Evolutionary conservation across 2,113 vertebrate genomes (phyloP).

Genomic region (Philantomba maxwellii): DNA sequence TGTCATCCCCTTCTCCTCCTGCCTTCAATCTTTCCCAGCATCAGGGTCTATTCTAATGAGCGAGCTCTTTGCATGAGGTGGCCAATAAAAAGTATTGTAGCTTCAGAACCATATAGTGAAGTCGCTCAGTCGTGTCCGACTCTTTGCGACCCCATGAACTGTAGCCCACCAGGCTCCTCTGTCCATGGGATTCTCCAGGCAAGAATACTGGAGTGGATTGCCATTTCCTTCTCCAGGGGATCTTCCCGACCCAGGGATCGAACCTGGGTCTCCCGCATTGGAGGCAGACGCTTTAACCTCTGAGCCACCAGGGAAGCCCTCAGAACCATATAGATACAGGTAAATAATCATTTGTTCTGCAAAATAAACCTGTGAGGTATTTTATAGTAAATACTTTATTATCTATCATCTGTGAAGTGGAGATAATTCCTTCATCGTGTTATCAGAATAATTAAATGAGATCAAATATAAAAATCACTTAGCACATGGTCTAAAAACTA

Average conservation of each 20-base stretch:
- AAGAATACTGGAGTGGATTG: no score
- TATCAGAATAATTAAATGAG: background rate
- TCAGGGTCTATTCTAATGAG: background rate
- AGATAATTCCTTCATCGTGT: background rate
- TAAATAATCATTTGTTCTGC: background rate
- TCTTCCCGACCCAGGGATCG: no score
- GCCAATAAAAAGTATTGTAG: background rate
- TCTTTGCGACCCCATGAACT: no score
- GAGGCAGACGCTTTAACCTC: no score
- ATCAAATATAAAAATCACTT: background rate
- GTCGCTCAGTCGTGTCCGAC: no score
- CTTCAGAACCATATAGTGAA: background rate
- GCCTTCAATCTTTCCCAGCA: background rate
- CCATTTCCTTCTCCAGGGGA: no score
- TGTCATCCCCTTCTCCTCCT: background rate
- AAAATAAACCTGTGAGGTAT: background rate
- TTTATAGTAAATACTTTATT: background rate
- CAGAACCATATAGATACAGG: background rate
- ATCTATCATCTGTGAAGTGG: background rate
- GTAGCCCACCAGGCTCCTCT: no score
- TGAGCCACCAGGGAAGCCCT: no score
- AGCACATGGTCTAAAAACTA: background rate
- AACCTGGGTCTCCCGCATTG: no score
- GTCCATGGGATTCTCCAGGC: no score
- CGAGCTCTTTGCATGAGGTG: background rate